Percentiles rank a stretch among this genome's conserved stretches.
These are phyloP conservation scores for Alentia gelatinosa DNA, from an alignment of 2,888 invertebrate species.

Conservation along the genomic window DNA sequence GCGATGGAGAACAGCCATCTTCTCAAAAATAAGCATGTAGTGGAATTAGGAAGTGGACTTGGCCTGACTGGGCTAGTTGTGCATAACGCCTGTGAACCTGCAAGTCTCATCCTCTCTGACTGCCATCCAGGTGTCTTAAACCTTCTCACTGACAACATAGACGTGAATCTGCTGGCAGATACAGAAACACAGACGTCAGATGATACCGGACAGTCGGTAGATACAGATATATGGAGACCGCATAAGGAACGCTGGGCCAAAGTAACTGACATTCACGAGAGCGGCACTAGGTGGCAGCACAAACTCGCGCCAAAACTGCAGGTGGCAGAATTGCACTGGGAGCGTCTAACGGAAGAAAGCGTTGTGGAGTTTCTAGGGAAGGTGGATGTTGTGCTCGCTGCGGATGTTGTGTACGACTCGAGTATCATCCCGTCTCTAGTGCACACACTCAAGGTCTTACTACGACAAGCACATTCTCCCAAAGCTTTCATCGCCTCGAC, in stretches of 20 bases:
- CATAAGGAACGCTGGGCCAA: not conserved
- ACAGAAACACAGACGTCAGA: not conserved
- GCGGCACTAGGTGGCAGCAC: not conserved
- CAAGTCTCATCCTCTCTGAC: slow-evolving; percentile 2
- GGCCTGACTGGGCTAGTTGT: slow-evolving; percentile 43
- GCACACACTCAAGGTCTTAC: slow-evolving; percentile 67
- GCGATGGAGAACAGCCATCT: not conserved
- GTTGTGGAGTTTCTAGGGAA: not conserved
- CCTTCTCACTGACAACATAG: slow-evolving; percentile 12
- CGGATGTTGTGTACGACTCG: slow-evolving; percentile 76
- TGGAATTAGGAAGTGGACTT: slow-evolving; percentile 52
- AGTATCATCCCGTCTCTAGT: slow-evolving; percentile 74
- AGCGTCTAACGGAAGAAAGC: not conserved
- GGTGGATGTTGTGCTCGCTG: slow-evolving; percentile 51
- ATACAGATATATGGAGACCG: not conserved
- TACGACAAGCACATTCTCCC: slow-evolving; percentile 60
- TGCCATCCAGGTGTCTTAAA: slow-evolving; percentile 28
- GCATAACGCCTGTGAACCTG: not conserved
- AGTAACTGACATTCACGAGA: not conserved
- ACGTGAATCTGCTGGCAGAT: not conserved
- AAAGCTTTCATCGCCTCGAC: slow-evolving; percentile 73
- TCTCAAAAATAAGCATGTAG: not conserved
- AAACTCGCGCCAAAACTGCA: not conserved
- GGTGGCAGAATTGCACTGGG: slow-evolving; percentile 4
- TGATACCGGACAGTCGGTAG: not conserved